phyloP scores from a whole-genome alignment of 1,140 invertebrate genomes.

The Musca domestica region DNA sequence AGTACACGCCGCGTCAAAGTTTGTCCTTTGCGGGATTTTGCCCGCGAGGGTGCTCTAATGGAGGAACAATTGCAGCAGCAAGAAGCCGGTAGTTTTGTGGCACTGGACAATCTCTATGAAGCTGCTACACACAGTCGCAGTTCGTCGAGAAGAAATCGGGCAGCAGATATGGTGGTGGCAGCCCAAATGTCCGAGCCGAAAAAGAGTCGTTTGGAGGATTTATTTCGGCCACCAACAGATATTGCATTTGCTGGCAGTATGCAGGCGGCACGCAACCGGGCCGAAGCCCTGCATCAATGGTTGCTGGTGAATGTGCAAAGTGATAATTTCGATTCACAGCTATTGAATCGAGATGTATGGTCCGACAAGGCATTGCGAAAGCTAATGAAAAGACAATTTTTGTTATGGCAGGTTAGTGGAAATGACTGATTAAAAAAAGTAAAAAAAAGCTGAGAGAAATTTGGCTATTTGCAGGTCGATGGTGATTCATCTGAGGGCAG shows the following conservation, averaged over 20 bases:
- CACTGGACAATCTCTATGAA: not conserved
- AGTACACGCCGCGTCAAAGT: slow-evolving; percentile 39
- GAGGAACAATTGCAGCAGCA: slow-evolving; percentile 47
- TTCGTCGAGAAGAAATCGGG: slow-evolving; percentile 24
- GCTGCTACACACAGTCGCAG: slow-evolving; percentile 1
- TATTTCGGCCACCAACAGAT: slow-evolving; percentile 75
- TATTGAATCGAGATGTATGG: slow-evolving; percentile 79
- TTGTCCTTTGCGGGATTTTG: slow-evolving; percentile 49
- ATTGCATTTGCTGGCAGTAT: slow-evolving; percentile 69
- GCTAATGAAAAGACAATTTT: slow-evolving; percentile 69
- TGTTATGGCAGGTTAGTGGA: slow-evolving; percentile 73
- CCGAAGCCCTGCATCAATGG: slow-evolving; percentile 66
- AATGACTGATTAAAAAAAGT: not conserved
- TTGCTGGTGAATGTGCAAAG: slow-evolving; percentile 78
- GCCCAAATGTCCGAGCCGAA: not conserved
- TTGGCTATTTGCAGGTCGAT: slow-evolving; percentile 59
- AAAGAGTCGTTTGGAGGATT: slow-evolving; percentile 64
- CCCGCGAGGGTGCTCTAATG: slow-evolving; percentile 45
- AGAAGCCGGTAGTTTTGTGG: slow-evolving; percentile 35
- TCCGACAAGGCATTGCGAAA: slow-evolving; percentile 65
- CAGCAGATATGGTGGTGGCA: slow-evolving; percentile 42
- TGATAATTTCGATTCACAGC: slow-evolving; percentile 72
- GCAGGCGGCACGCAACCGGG: slow-evolving; percentile 63
- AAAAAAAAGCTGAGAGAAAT: too few species aligned
- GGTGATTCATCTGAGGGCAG: slow-evolving; percentile 68